Base-by-base conservation (phyloP, 2,888 invertebrate genomes). In the Xanthia togata region DNA sequence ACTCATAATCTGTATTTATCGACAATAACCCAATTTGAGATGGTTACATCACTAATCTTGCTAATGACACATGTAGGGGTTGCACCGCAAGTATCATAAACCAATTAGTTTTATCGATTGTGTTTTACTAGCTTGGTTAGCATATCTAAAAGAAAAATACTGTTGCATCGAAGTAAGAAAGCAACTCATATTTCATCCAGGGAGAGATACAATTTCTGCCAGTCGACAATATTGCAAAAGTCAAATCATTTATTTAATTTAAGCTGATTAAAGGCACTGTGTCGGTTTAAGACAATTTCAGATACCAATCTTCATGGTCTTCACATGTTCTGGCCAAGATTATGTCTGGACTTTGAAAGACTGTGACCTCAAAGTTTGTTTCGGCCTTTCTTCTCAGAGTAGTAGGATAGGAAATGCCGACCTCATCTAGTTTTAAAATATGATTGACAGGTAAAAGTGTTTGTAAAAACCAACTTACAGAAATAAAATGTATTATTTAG, bases 21-120 rank as follows among this genome's bases (percentile, higher is more conserved):
- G 75, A 79, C 47, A 73, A 50, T 64, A 72, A 75, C 75, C 76
- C 72, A 67, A 77, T 84, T 76, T 57, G 53, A 73, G 41, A 71
- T 47, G 55, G 70, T 68, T 64, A 86, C 85, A 86, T 83, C 88
- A 88, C 89, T 85, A 87, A 84, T 85, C 74, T 70, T 41, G 67
- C 76, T 88, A 88, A 83, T 84, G 79, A 78, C 82, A 83, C 73
- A 82, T 79, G 76, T 88, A 91, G 88, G 88, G 81, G 89, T 78
- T 89, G 87, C 84, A 44, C 79, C 17, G 55, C 76, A 83, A 83
- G 68, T 76, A 63, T 84, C 64, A 35, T 74, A 83, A 89, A 85
- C 85, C 88, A 86, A 84, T 88, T 85, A 90, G 72, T 88, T 72
- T 69, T 78, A 84, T 85, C 78, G 79, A 80, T 83, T 77, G 64